Conservation (phyloP, 2,888 invertebrate species). For the Sialis lutaria region DNA sequence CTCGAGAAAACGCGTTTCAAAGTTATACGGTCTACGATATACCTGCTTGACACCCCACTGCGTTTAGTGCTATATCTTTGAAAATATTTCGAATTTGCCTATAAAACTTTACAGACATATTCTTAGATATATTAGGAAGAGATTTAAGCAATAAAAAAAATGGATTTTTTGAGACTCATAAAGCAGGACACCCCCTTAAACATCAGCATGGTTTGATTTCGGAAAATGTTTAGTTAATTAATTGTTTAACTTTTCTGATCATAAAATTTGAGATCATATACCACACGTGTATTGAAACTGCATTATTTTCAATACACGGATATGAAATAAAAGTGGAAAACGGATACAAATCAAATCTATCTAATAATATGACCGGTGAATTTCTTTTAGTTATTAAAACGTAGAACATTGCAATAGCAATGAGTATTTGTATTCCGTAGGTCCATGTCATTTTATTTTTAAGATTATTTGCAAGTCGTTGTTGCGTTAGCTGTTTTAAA, state of each 20-base stretch:
- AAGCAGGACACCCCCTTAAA: no score
- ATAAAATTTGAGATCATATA: slow-evolving; percentile 29
- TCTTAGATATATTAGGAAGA: no score
- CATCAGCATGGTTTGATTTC: no score
- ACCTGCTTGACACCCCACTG: no score
- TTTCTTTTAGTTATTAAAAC: slow-evolving; percentile 26
- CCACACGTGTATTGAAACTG: slow-evolving; percentile 33
- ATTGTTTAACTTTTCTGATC: slow-evolving; percentile 13
- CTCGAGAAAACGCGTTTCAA: no score
- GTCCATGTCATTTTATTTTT: slow-evolving; percentile 15
- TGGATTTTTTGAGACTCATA: no score
- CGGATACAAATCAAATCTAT: slow-evolving; percentile 26
- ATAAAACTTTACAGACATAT: no score
- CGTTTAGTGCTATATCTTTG: no score
- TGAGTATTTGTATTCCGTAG: slow-evolving; percentile 23
- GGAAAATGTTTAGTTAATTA: no score
- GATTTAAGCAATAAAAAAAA: no score
- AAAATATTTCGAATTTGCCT: no score
- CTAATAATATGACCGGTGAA: slow-evolving; percentile 27
- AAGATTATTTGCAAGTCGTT: slow-evolving; percentile 12
- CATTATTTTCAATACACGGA: slow-evolving; percentile 28
- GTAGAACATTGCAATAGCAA: slow-evolving; percentile 21
- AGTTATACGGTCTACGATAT: no score
- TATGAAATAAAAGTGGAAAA: slow-evolving; percentile 29
- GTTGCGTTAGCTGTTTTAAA: slow-evolving; percentile 22